Evolutionary conservation across 1,140 invertebrate species (phyloP).

Genomic region (Panagrolaimus sp.): DNA sequence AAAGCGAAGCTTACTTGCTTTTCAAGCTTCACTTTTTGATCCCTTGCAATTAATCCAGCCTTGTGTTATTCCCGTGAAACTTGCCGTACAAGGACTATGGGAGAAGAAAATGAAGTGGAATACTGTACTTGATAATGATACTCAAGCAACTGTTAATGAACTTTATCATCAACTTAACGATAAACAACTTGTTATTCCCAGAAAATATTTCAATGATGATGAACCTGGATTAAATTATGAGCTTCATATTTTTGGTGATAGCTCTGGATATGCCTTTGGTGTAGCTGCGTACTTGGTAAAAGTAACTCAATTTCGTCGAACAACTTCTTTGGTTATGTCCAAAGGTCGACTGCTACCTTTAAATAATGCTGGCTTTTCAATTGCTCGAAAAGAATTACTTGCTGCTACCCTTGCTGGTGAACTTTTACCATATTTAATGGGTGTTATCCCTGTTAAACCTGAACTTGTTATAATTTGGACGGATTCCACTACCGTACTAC

Average conservation of each 20-base stretch:
- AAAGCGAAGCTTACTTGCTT: not conserved
- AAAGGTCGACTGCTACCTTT: not conserved
- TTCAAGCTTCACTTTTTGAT: not conserved
- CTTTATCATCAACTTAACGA: not conserved
- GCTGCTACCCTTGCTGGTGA: not conserved
- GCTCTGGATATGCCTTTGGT: constrained; percentile 19
- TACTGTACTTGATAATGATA: not conserved
- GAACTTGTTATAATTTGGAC: not conserved
- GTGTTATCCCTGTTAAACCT: not conserved
- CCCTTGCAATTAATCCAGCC: not conserved
- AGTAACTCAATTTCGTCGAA: too few relatives aligned
- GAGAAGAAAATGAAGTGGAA: not conserved
- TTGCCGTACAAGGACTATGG: not conserved
- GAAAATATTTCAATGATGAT: not conserved
- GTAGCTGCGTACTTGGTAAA: constrained; percentile 23
- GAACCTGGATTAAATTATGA: not conserved
- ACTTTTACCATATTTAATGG: not conserved
- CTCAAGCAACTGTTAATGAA: not conserved
- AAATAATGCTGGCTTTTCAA: not conserved
- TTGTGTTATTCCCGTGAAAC: not conserved
- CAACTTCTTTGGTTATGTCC: not conserved
- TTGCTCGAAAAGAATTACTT: not conserved
- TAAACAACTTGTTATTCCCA: not conserved
- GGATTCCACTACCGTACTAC: not conserved
- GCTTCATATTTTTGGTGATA: constrained; percentile 32